Conservation (phyloP, 2,113 vertebrate genomes). For the Craseonycteris thonglongyai region DNA sequence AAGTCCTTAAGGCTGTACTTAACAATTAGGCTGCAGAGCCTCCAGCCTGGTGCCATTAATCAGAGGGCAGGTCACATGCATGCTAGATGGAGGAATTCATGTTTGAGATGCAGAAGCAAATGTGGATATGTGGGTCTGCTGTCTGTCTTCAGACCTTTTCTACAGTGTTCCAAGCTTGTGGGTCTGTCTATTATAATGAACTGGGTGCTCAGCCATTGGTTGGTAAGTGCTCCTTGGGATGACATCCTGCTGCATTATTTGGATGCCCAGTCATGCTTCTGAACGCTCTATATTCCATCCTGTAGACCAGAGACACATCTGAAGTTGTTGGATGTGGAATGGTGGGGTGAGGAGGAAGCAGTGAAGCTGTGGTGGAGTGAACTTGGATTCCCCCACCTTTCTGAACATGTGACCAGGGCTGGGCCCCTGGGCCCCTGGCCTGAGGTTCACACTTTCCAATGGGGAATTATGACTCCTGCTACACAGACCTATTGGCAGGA, state of each 20-base stretch:
- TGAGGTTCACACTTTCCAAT: background rate
- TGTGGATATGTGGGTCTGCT: background rate
- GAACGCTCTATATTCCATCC: background rate
- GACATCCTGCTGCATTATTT: background rate
- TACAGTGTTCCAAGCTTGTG: background rate
- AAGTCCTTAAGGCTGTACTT: background rate
- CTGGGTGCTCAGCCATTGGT: background rate
- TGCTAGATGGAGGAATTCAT: background rate
- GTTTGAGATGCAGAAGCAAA: background rate
- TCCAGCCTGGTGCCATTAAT: too few relatives aligned
- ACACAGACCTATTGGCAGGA: background rate
- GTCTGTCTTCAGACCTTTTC: background rate
- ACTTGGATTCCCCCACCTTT: too few relatives aligned
- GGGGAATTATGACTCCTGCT: background rate
- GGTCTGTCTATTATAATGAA: background rate
- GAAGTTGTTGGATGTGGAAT: background rate
- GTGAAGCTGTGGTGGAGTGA: too few relatives aligned
- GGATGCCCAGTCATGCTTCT: background rate
- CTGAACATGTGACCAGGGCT: background rate
- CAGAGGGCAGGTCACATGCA: background rate
- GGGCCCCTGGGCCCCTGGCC: background rate
- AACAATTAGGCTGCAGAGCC: background rate
- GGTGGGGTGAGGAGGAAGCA: too few relatives aligned
- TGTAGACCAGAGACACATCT: background rate
- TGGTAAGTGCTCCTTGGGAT: background rate